A percentile compares a stretch with the other conserved stretches of the same genome.
These are phyloP conservation scores for Abramis brama DNA, from an alignment of 2,113 vertebrate genomes.

Conservation along the genomic window DNA sequence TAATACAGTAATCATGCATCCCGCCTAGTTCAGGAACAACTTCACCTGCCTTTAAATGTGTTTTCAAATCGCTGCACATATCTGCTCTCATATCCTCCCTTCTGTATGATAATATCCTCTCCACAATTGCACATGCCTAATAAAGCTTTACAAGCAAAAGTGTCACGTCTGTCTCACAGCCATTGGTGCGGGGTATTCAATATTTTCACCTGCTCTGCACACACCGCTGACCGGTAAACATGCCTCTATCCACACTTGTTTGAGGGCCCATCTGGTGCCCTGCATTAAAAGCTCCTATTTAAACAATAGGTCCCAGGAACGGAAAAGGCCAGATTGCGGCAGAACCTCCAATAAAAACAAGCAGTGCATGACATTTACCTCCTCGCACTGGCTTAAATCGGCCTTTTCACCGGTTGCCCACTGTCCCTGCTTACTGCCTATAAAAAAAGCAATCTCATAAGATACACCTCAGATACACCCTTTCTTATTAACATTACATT, in stretches of 20 bases:
- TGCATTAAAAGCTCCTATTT: conserved; percentile 79
- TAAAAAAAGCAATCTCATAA: conserved; percentile 77
- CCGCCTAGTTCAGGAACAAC: conserved; percentile 56
- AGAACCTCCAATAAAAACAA: conserved; percentile 79
- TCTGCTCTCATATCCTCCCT: conserved; percentile 61
- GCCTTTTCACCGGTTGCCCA: conserved; percentile 65
- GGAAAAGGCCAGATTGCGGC: conserved; percentile 76
- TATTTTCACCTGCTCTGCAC: conserved; percentile 79
- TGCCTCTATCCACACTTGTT: conserved; percentile 70
- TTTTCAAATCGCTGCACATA: conserved; percentile 56
- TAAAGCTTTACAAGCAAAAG: conserved; percentile 77
- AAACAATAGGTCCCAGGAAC: conserved; percentile 76
- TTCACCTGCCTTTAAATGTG: conserved; percentile 63
- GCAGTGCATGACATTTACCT: conserved; percentile 80
- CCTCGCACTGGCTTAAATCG: conserved; percentile 63
- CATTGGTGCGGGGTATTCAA: conserved; percentile 66
- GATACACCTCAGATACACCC: conserved; percentile 51
- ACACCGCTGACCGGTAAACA: conserved; percentile 78
- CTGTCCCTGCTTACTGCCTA: conserved; percentile 66
- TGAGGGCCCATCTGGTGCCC: conserved; percentile 79
- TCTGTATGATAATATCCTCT: conserved; percentile 49
- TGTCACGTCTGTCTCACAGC: conserved; percentile 67
- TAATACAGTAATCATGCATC: conserved; percentile 63
- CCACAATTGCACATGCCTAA: conserved; percentile 69
- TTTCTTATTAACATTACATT: conserved; percentile 63